Evolutionary conservation across 1,140 invertebrate genomes (phyloP).

Genomic region (Anastatus disparis): DNA sequence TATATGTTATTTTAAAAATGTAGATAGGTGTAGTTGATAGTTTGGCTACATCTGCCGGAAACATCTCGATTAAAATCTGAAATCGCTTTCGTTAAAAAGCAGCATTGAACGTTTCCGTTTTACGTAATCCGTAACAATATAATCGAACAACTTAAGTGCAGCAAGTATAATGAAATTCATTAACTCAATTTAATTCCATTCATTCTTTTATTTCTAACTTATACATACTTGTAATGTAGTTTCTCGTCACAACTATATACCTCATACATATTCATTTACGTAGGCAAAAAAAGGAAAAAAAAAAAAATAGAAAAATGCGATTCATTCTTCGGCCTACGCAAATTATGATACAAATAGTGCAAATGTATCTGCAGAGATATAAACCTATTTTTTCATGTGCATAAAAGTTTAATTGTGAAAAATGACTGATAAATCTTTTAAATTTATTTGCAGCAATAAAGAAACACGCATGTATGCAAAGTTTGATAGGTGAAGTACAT

Average conservation of each 20-base stretch:
- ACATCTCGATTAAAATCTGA: conserved; percentile 1
- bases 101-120: conserved; percentile 29
- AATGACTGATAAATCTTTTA: not conserved
- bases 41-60: not conserved
- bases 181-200: not conserved
- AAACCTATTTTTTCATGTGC: no score
- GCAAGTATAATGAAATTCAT: not conserved
- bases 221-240: not conserved
- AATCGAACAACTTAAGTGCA: not conserved
- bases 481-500: not conserved
- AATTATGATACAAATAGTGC: not conserved
- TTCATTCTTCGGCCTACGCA: not conserved
- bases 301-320: not conserved
- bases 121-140: conserved; percentile 18
- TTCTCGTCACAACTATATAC: not conserved
- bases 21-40: no score
- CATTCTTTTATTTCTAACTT: not conserved
- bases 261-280: not conserved
- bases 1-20: no score
- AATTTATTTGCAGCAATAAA: not conserved
- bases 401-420: not conserved
- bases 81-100: conserved; percentile 11
- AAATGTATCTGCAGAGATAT: not conserved
- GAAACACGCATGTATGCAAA: not conserved
- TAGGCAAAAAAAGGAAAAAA: no score